A percentile compares a stretch with the other conserved stretches of the same genome.
Evolutionary conservation across 2,888 invertebrate genomes (phyloP).

Genomic region (Fragum whitleyi): DNA sequence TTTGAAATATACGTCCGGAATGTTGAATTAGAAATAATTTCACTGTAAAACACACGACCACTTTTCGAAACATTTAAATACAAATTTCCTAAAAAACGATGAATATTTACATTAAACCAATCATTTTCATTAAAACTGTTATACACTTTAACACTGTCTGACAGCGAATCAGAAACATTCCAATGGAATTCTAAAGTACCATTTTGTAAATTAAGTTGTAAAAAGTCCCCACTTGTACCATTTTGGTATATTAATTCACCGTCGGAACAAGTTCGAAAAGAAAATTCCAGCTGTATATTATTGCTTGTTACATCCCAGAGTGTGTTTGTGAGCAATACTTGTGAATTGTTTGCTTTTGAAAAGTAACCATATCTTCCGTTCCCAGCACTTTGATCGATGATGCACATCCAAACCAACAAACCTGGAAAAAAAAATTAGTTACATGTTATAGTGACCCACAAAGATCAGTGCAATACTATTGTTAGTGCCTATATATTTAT

Average conservation of each 20-base stretch:
- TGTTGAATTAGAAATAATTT: slow-evolving; percentile 68
- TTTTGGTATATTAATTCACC: slow-evolving; percentile 69
- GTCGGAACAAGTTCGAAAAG: slow-evolving; percentile 68
- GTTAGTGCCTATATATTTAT: no score
- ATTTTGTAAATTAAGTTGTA: slow-evolving; percentile 61
- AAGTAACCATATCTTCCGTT: slow-evolving; percentile 62
- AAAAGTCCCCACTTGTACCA: slow-evolving; percentile 60
- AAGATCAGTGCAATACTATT: slow-evolving; percentile 3
- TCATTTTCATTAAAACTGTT: slow-evolving; percentile 63
- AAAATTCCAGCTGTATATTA: slow-evolving; percentile 63
- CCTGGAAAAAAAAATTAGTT: slow-evolving; percentile 49
- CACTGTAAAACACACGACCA: slow-evolving; percentile 41
- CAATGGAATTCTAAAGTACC: slow-evolving; percentile 65
- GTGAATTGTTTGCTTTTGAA: slow-evolving; percentile 61
- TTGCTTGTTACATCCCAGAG: slow-evolving; percentile 53
- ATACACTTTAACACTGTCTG: slow-evolving; percentile 41
- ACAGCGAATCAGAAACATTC: slow-evolving; percentile 38
- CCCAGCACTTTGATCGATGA: slow-evolving; percentile 20
- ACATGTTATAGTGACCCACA: background rate
- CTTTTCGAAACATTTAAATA: slow-evolving; percentile 61
- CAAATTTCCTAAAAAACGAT: slow-evolving; percentile 60
- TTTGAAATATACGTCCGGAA: slow-evolving; percentile 61
- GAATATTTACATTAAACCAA: slow-evolving; percentile 65
- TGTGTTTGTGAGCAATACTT: slow-evolving; percentile 48
- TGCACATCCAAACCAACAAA: slow-evolving; percentile 29